Evolutionary conservation across 2,797 vertebrate genomes (phyloP).

Genomic region (Neosilurus hyrtlii): DNA sequence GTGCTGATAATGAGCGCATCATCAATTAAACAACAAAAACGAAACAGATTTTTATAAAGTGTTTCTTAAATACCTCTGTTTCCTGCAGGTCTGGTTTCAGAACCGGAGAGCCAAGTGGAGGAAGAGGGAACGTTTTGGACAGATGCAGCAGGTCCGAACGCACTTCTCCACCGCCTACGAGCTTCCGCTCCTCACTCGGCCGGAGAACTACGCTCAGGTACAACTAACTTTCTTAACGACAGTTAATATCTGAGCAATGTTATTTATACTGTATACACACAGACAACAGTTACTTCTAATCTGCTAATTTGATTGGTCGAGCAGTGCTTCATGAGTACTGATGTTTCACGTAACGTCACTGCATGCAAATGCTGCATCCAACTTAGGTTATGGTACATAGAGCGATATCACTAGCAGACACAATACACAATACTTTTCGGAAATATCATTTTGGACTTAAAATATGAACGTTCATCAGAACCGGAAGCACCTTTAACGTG

Average conservation of each 20-base stretch:
- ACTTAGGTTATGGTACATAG: no score
- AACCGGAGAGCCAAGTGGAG: constrained; percentile 97
- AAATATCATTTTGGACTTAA: no score
- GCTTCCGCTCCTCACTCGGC: constrained; percentile 91
- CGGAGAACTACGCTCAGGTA: constrained; percentile 98
- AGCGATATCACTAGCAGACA: no score
- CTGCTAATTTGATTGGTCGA: no score
- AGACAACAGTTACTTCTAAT: not conserved
- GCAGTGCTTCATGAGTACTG: no score
- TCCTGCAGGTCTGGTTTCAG: constrained; percentile 94
- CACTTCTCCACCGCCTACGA: constrained; percentile 97
- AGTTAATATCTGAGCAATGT: not conserved
- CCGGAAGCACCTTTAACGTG: no score
- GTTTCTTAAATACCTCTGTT: constrained; percentile 21
- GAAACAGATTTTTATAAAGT: not conserved
- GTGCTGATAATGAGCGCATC: not conserved
- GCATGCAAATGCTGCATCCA: no score
- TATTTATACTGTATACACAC: not conserved
- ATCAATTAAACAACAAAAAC: not conserved
- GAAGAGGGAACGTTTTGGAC: constrained; percentile 96
- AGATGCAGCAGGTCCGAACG: constrained; percentile 98
- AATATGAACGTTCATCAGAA: no score
- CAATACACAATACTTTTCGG: no score
- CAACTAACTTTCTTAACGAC: not conserved
- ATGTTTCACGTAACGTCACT: no score